A percentile compares a stretch with the other conserved stretches of the same genome.
Conservation (phyloP, 2,888 invertebrate species). For the Lydus trimaculatus region DNA sequence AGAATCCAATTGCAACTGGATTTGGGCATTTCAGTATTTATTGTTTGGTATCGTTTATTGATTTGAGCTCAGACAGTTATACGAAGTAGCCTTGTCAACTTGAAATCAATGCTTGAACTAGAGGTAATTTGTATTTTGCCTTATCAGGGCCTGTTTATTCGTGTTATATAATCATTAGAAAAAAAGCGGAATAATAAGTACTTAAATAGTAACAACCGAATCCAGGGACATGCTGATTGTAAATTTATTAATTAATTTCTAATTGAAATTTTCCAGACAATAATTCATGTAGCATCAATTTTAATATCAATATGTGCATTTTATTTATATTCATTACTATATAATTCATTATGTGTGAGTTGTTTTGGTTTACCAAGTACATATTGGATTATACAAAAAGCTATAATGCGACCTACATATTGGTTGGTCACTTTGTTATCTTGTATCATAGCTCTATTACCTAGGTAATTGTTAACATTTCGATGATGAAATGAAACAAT, state of each 20-base stretch:
- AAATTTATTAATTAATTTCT: conserved; percentile 28
- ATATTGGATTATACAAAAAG: conserved; percentile 84
- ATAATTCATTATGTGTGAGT: conserved; percentile 82
- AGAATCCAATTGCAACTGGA: no score
- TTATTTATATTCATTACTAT: conserved; percentile 83
- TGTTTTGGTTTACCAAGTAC: conserved; percentile 87
- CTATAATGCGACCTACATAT: conserved; percentile 76
- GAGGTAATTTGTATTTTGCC: no score
- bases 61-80: no score
- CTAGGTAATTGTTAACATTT: conserved; percentile 75
- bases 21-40: no score
- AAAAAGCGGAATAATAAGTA: no score
- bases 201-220: background rate
- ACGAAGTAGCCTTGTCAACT: no score
- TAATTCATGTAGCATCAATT: conserved; percentile 82
- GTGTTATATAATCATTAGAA: no score
- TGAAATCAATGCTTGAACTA: no score
- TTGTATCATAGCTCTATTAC: conserved; percentile 79
- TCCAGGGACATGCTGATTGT: background rate
- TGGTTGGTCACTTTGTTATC: conserved; percentile 84
- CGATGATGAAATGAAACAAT: no score
- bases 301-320: conserved; percentile 80
- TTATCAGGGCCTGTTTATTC: no score
- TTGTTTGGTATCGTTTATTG: no score
- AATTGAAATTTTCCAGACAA: conserved; percentile 73